These are phyloP conservation scores for Cossypha caffra DNA, from an alignment of 2,797 vertebrate genomes.

Conservation along the genomic window DNA sequence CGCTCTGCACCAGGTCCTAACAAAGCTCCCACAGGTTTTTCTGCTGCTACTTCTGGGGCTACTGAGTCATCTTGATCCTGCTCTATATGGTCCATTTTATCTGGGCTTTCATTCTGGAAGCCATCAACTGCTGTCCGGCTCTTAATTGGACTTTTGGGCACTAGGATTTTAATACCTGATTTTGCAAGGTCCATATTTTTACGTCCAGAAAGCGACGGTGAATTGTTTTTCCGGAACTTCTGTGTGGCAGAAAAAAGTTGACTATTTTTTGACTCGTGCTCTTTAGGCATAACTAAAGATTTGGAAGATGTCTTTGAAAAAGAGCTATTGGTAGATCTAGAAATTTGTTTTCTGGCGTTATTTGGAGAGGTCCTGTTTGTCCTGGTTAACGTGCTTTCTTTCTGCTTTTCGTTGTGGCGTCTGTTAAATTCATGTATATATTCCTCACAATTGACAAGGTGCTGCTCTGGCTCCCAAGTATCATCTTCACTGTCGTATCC, in stretches of 20 bases:
- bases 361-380: constrained; percentile 86
- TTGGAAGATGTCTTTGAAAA: constrained; percentile 78
- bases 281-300: constrained; percentile 73
- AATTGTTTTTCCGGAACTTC: constrained; percentile 79
- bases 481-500: constrained; percentile 91
- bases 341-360: constrained; percentile 84
- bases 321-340: constrained; percentile 80
- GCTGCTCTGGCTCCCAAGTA: constrained; percentile 94
- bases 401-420: constrained; percentile 80
- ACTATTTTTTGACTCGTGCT: constrained; percentile 71
- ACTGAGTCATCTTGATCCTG: constrained; percentile 88
- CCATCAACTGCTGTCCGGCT: constrained; percentile 85
- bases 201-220: constrained; percentile 77
- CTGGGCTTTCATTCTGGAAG: constrained; percentile 88
- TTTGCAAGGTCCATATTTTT: constrained; percentile 92
- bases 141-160: constrained; percentile 96
- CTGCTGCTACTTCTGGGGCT: constrained; percentile 90
- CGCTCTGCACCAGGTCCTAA: constrained; percentile 90
- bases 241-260: constrained; percentile 77
- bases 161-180: constrained; percentile 95
- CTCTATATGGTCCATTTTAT: constrained; percentile 85
- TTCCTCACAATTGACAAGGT: constrained; percentile 91
- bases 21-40: constrained; percentile 85
- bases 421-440: constrained; percentile 94
- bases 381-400: constrained; percentile 79